Evolutionary conservation across 2,888 invertebrate genomes (phyloP).

Genomic region (Hybos culiciformis): DNA sequence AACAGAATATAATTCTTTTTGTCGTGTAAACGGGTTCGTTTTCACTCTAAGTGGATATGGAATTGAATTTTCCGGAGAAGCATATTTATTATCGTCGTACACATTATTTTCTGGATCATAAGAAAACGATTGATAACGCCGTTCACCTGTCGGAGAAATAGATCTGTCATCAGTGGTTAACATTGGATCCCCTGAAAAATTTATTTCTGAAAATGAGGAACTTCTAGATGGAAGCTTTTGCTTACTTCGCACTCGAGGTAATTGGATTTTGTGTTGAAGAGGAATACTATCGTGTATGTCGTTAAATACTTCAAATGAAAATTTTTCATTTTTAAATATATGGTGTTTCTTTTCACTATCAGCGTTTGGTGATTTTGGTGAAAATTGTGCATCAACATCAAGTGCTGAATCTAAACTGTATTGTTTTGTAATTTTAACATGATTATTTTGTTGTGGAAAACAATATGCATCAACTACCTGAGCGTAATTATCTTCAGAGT

Average conservation of each 20-base stretch:
- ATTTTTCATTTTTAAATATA: conserved; percentile 17
- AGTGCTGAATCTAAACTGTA: conserved; percentile 12
- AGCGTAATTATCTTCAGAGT: conserved; percentile 3
- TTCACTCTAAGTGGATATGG: conserved; percentile 20
- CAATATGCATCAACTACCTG: conserved; percentile 1
- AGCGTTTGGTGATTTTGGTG: too few relatives aligned
- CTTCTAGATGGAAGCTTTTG: conserved; percentile 10
- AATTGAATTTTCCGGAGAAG: conserved; percentile 16
- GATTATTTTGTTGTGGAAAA: not conserved
- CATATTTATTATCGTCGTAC: conserved; percentile 22
- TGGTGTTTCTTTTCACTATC: too few relatives aligned
- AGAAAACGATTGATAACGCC: conserved; percentile 15
- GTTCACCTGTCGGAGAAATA: conserved; percentile 11
- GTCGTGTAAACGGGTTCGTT: conserved; percentile 22
- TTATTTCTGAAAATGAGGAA: conserved; percentile 18
- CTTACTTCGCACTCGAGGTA: not conserved
- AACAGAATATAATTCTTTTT: conserved; percentile 39
- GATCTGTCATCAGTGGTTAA: conserved; percentile 11
- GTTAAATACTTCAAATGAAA: conserved; percentile 19
- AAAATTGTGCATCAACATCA: conserved; percentile 9
- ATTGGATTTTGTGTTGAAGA: conserved; percentile 13
- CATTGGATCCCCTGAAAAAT: conserved; percentile 14
- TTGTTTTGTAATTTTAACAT: conserved; percentile 9
- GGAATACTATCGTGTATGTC: too few relatives aligned
- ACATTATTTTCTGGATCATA: conserved; percentile 17